phyloP scores from a whole-genome alignment of 2,888 invertebrate genomes.

The Dione juno region DNA sequence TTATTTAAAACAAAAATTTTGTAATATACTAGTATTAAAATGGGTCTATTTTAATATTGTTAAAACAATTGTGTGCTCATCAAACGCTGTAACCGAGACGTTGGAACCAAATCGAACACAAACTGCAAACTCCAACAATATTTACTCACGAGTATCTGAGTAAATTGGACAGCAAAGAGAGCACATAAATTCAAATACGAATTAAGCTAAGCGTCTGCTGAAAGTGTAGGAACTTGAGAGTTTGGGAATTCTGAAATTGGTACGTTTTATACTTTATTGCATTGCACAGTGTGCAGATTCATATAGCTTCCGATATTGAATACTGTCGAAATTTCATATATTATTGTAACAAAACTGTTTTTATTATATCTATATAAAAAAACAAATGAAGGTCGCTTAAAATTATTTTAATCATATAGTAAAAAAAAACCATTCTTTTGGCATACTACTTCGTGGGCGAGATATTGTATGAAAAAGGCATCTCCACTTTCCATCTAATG shows the following conservation, averaged over 20 bases:
- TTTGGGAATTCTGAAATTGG: slow-evolving; percentile 34
- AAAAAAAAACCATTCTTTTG: too few relatives aligned
- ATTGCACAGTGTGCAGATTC: slow-evolving; percentile 20
- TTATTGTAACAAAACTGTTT: background rate
- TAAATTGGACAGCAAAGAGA: slow-evolving; percentile 46
- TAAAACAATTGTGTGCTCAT: slow-evolving; percentile 9
- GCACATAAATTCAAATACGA: slow-evolving; percentile 43
- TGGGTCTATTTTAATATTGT: too few relatives aligned
- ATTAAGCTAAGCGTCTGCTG: slow-evolving; percentile 37
- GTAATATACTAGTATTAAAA: too few relatives aligned
- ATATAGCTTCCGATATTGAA: slow-evolving; percentile 20
- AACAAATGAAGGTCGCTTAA: background rate
- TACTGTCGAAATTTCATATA: slow-evolving; percentile 15
- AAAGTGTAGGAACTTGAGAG: slow-evolving; percentile 28
- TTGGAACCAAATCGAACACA: slow-evolving; percentile 36
- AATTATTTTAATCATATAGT: background rate
- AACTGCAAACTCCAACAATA: slow-evolving; percentile 49
- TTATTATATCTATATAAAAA: background rate
- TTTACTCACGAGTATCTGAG: slow-evolving; percentile 45
- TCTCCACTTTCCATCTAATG: background rate
- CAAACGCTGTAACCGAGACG: slow-evolving; percentile 5
- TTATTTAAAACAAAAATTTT: too few relatives aligned
- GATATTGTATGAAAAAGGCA: too few relatives aligned
- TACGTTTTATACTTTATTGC: slow-evolving; percentile 29
- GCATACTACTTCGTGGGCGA: too few relatives aligned